Percentiles rank a stretch among this genome's conserved stretches.
These are phyloP conservation scores for Erpetoichthys calabaricus DNA, from an alignment of 2,797 vertebrate genomes.

Conservation along the genomic window DNA sequence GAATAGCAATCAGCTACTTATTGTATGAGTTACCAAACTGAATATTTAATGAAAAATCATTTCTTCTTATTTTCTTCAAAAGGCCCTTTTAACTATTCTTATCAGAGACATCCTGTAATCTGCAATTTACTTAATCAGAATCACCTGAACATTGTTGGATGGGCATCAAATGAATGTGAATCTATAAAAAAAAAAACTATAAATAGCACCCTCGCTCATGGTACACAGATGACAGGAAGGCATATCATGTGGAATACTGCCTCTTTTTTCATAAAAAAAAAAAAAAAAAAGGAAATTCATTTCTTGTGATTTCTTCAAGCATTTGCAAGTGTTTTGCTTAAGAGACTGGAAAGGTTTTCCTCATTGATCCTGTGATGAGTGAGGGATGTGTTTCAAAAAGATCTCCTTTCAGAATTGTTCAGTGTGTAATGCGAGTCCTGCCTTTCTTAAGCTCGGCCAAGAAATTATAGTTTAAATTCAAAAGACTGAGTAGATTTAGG, in stretches of 20 bases:
- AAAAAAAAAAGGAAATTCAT: constrained; percentile 70
- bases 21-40: constrained; percentile 41
- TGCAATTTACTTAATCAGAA: constrained; percentile 49
- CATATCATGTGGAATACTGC: constrained; percentile 69
- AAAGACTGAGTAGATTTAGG: constrained; percentile 48
- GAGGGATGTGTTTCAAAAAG: constrained; percentile 63
- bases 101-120: constrained; percentile 26
- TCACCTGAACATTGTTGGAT: constrained; percentile 74
- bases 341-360: constrained; percentile 53
- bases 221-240: constrained; percentile 87
- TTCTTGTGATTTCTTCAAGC: constrained; percentile 62
- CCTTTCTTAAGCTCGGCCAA: constrained; percentile 60
- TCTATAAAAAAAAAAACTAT: constrained; percentile 59
- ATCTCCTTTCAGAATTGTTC: constrained; percentile 59
- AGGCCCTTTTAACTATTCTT: constrained; percentile 11
- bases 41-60: constrained; percentile 37
- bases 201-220: constrained; percentile 74
- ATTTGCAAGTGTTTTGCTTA: constrained; percentile 58
- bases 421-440: constrained; percentile 55
- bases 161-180: constrained; percentile 57
- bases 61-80: constrained; percentile 17
- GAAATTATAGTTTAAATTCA: constrained; percentile 57
- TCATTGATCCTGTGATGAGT: constrained; percentile 63
- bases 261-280: constrained; percentile 39
- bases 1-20: constrained; percentile 41